Percentiles rank a stretch among this genome's conserved stretches.
These are phyloP conservation scores for Leistus spinibarbis DNA, from an alignment of 2,888 invertebrate genomes.

Conservation along the genomic window DNA sequence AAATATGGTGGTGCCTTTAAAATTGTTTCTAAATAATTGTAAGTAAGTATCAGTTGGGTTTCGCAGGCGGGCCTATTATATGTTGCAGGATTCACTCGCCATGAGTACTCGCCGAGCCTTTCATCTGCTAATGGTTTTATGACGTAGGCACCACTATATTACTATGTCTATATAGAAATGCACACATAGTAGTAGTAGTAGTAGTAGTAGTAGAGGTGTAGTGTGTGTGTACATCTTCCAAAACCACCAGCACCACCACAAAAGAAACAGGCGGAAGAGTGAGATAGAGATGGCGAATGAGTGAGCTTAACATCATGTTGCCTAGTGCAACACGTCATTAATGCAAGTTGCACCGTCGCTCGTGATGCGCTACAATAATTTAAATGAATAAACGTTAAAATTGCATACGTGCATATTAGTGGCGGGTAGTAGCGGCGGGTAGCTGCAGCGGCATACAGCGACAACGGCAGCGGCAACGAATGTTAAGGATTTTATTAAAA, in stretches of 20 bases:
- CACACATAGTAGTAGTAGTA: not conserved
- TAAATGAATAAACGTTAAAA: conserved; percentile 44
- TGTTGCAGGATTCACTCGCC: not conserved
- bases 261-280: not conserved
- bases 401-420: conserved; percentile 40
- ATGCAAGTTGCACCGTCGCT: conserved; percentile 43
- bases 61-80: conserved; percentile 22
- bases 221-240: not conserved
- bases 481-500: not conserved
- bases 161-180: not conserved
- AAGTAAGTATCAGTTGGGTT: not conserved
- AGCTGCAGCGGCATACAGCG: no score
- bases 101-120: conserved; percentile 38
- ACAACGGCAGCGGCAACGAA: conserved; percentile 4
- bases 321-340: conserved; percentile 42
- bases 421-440: conserved; percentile 22
- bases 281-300: conserved; percentile 13
- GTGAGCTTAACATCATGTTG: conserved; percentile 9
- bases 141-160: conserved; percentile 27
- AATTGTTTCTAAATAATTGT: no score
- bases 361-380: conserved; percentile 45
- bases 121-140: conserved; percentile 47
- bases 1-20: no score
- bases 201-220: no score
- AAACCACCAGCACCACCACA: not conserved